A percentile compares a stretch with the other conserved stretches of the same genome.
phyloP scores from a whole-genome alignment of 92 coral and sea anemone species.

The Desmophyllum pertusum region DNA sequence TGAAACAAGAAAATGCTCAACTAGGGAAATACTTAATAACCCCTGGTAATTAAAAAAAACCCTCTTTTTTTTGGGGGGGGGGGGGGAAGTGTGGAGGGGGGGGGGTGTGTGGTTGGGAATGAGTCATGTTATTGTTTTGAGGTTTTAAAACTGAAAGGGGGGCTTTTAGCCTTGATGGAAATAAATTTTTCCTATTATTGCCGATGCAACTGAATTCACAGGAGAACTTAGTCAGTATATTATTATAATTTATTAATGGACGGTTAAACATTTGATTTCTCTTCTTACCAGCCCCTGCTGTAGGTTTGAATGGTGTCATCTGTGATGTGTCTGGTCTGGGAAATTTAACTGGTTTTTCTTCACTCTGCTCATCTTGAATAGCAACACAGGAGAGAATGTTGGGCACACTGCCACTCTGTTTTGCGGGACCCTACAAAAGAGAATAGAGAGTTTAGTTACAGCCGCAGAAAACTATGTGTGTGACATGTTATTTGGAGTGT shows the following conservation, averaged over 20 bases:
- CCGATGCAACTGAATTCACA: neutral
- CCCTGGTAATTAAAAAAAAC: no score
- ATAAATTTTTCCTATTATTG: no score
- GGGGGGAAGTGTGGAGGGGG: no score
- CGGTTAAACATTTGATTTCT: neutral
- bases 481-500: no score
- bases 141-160: neutral
- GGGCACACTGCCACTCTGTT: constrained; percentile 57
- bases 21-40: no score
- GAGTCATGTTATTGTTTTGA: no score
- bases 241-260: neutral
- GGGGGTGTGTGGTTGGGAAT: no score
- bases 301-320: constrained; percentile 99
- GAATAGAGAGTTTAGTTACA: no score
- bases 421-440: constrained; percentile 59
- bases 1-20: no score
- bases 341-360: constrained; percentile 70
- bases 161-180: neutral
- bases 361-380: constrained; percentile 60
- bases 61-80: no score
- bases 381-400: constrained; percentile 43
- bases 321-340: constrained; percentile 85
- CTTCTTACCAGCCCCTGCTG: constrained; percentile 77
- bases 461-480: no score
- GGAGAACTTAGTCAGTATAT: neutral